phyloP scores from a whole-genome alignment of 2,888 invertebrate species.

The Coecobrya sp. region DNA sequence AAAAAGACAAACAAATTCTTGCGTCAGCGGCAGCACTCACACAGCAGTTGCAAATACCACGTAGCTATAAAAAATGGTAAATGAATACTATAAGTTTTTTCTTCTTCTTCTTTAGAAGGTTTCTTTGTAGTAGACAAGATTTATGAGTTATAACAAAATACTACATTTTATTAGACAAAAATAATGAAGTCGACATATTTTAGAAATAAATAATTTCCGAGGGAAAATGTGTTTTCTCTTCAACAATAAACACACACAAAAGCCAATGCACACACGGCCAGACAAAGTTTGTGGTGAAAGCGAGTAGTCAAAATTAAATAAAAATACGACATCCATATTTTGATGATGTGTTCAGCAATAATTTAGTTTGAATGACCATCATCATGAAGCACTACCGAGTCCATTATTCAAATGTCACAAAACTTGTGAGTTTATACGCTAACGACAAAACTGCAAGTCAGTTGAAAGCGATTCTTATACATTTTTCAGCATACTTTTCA shows the following conservation, averaged over 20 bases:
- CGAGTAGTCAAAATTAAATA: neutral
- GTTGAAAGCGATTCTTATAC: neutral
- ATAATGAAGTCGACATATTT: neutral
- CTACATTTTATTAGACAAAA: neutral
- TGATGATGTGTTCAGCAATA: neutral
- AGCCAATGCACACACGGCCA: too few species aligned
- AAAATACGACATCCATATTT: neutral
- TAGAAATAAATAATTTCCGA: neutral
- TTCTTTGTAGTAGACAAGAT: neutral
- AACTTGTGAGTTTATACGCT: neutral
- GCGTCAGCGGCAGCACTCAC: neutral
- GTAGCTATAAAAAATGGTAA: neutral
- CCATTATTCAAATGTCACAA: neutral
- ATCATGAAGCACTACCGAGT: neutral
- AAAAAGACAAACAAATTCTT: neutral
- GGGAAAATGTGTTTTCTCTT: neutral
- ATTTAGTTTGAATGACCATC: neutral
- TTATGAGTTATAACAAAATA: neutral
- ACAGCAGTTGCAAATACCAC: neutral
- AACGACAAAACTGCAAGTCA: neutral
- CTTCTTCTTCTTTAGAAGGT: neutral
- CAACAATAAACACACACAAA: too few species aligned
- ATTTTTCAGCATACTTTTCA: conserved; percentile 9
- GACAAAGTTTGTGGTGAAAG: too few species aligned
- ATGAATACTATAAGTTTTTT: neutral